Evolutionary conservation across 2,113 vertebrate species (phyloP).

Genomic region (Petroica traversi): DNA sequence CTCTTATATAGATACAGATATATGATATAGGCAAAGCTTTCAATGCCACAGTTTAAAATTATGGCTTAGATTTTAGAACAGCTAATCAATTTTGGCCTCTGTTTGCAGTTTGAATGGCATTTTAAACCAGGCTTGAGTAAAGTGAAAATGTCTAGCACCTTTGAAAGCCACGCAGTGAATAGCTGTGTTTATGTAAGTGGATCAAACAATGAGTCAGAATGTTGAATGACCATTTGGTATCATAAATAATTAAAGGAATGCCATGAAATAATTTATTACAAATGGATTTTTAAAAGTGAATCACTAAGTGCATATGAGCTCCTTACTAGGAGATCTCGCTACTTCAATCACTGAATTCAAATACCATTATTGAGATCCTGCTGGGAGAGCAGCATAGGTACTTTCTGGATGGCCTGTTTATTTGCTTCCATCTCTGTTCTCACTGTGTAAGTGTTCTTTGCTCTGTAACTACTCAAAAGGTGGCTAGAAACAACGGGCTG

Average conservation of each 20-base stretch:
- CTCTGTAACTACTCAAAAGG: neutral
- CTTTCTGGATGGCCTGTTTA: neutral
- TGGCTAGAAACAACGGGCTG: neutral
- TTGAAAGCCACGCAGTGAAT: neutral
- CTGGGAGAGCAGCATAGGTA: neutral
- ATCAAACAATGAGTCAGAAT: conserved; percentile 6
- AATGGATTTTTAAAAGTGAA: conserved; percentile 39
- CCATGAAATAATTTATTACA: conserved; percentile 58
- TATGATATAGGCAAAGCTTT: neutral
- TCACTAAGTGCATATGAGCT: conserved; percentile 24
- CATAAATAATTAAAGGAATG: conserved; percentile 23
- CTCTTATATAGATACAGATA: neutral
- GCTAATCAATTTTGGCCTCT: neutral
- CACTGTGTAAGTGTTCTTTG: neutral
- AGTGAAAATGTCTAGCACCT: neutral
- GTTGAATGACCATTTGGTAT: conserved; percentile 25
- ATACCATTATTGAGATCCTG: neutral
- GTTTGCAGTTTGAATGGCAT: neutral
- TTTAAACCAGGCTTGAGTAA: neutral
- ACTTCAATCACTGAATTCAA: conserved; percentile 41
- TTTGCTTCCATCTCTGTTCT: neutral
- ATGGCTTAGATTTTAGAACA: neutral
- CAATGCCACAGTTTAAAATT: neutral
- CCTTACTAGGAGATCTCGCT: neutral
- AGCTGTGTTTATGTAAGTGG: neutral